Evolutionary conservation across 2,113 vertebrate genomes (phyloP).

Genomic region (Varanus komodoensis): DNA sequence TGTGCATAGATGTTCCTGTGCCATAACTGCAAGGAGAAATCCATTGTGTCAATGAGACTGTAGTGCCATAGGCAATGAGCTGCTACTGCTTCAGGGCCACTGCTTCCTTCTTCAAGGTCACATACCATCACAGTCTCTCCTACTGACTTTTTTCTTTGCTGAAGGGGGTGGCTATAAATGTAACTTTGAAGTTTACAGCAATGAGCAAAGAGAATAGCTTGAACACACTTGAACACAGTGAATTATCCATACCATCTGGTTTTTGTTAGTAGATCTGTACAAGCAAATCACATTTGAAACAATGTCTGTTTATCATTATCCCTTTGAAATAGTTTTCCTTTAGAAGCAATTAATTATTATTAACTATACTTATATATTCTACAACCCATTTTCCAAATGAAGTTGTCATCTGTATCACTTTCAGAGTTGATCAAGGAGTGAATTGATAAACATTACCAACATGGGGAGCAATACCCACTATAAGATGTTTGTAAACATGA

Average conservation of each 20-base stretch:
- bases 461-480: not conserved
- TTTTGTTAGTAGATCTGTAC: slow-evolving; percentile 63
- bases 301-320: slow-evolving; percentile 47
- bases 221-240: slow-evolving; percentile 39
- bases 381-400: slow-evolving; percentile 34
- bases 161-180: slow-evolving; percentile 32
- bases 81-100: not conserved
- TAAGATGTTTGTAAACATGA: not conserved
- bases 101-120: not conserved
- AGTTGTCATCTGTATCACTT: rapidly evolving
- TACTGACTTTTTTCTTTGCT: not conserved
- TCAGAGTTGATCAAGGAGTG: not conserved
- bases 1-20: not conserved
- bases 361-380: not conserved
- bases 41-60: not conserved
- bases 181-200: slow-evolving; percentile 21
- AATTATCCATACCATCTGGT: slow-evolving; percentile 71
- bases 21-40: not conserved
- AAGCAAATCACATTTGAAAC: slow-evolving; percentile 70
- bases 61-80: not conserved
- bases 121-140: slow-evolving; percentile 36
- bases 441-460: not conserved
- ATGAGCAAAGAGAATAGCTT: slow-evolving; percentile 23
- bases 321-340: slow-evolving; percentile 53
- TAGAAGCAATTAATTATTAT: slow-evolving; percentile 61